A percentile compares a stretch with the other conserved stretches of the same genome.
Evolutionary conservation across 2,888 invertebrate genomes (phyloP).

Genomic region (Gasteruption jaculator): DNA sequence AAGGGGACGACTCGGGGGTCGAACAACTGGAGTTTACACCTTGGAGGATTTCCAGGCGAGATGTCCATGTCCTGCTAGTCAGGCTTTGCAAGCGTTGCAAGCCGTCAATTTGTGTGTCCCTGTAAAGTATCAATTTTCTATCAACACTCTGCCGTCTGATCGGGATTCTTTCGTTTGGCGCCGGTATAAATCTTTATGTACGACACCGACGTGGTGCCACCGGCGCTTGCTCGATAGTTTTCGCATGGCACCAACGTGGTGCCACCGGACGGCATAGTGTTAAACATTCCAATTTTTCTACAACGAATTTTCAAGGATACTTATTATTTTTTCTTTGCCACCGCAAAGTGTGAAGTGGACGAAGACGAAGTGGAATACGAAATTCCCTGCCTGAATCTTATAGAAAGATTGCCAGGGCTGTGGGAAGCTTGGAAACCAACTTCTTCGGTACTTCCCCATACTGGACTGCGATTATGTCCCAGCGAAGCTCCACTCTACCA

Average conservation of each 20-base stretch:
- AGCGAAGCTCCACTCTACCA: slow-evolving; percentile 58
- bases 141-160: too few relatives aligned
- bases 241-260: too few relatives aligned
- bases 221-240: too few relatives aligned
- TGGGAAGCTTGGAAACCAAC: slow-evolving; percentile 61
- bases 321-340: too few relatives aligned
- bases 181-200: too few relatives aligned
- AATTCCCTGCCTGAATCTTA: slow-evolving; percentile 68
- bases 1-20: slow-evolving; percentile 49
- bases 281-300: slow-evolving; percentile 1
- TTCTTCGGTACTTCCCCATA: slow-evolving; percentile 55
- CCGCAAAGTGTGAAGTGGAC: slow-evolving; percentile 68
- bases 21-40: slow-evolving; percentile 67
- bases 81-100: slow-evolving; percentile 65
- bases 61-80: slow-evolving; percentile 66
- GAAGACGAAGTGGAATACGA: slow-evolving; percentile 69
- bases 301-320: slow-evolving; percentile 1
- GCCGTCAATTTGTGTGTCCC: slow-evolving; percentile 66
- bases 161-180: too few relatives aligned
- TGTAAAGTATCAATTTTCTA: too few relatives aligned
- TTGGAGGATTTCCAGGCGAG: slow-evolving; percentile 70
- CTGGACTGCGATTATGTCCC: slow-evolving; percentile 61
- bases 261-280: too few relatives aligned
- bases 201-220: too few relatives aligned
- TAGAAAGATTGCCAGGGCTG: slow-evolving; percentile 63